Evolutionary conservation across 92 coral and sea anemone genomes (phyloP).

Genomic region (Porites cylindrica): DNA sequence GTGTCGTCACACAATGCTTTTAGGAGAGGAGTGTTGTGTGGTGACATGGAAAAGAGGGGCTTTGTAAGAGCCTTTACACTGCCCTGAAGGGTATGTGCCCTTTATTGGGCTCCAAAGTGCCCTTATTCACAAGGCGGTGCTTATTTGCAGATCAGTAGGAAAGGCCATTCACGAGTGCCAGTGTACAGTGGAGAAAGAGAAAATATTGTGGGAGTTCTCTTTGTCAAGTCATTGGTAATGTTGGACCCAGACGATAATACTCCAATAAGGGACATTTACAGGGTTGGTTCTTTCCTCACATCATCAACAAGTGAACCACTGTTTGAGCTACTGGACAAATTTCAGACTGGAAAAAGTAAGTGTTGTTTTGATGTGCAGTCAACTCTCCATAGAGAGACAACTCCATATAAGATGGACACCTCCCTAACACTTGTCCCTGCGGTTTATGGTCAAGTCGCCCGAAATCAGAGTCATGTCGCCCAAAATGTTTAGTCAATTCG

Average conservation of each 20-base stretch:
- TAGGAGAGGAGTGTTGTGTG: too few species aligned
- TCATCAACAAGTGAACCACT: slow-evolving; percentile 84
- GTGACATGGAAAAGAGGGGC: too few species aligned
- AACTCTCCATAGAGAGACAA: too few species aligned
- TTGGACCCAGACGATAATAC: slow-evolving; percentile 88
- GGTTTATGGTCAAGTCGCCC: too few species aligned
- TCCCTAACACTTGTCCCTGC: too few species aligned
- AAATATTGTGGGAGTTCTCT: slow-evolving; percentile 82
- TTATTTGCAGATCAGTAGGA: slow-evolving; percentile 68
- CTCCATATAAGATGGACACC: too few species aligned
- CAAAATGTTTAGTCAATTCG: too few species aligned
- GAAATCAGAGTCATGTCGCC: too few species aligned
- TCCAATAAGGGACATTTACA: slow-evolving; percentile 81
- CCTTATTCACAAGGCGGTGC: not conserved
- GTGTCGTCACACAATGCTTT: too few species aligned
- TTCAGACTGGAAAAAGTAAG: slow-evolving; percentile 99
- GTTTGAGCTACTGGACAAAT: slow-evolving; percentile 91
- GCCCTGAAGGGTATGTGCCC: too few species aligned
- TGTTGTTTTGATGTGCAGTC: not conserved
- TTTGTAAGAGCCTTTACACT: too few species aligned
- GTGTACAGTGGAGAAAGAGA: slow-evolving; percentile 77
- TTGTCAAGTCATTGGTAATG: slow-evolving; percentile 91
- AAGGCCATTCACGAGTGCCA: slow-evolving; percentile 97
- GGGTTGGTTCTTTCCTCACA: slow-evolving; percentile 71
- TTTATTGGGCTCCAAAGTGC: too few species aligned